These are phyloP conservation scores for Pseudomugil gertrudae DNA, from an alignment of 2,797 vertebrate species.

Conservation along the genomic window DNA sequence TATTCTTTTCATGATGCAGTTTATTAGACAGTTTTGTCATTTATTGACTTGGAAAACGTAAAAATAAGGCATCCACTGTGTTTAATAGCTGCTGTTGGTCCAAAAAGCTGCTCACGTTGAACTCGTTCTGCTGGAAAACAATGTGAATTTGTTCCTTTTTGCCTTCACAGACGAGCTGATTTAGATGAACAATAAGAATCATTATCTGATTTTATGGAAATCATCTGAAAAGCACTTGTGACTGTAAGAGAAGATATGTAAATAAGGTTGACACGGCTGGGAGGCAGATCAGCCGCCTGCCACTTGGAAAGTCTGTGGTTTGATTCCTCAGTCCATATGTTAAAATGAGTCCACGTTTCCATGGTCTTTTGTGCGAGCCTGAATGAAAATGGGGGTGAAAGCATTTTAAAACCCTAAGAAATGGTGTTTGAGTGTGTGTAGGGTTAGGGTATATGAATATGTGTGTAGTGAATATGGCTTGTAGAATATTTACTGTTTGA, in stretches of 20 bases:
- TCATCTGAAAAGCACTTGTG: not conserved
- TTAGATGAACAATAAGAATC: not conserved
- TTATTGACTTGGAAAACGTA: too few species aligned
- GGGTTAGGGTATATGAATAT: too few species aligned
- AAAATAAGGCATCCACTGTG: not conserved
- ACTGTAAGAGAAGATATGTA: not conserved
- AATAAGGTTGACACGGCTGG: not conserved
- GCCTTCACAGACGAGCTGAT: not conserved
- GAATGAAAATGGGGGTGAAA: not conserved
- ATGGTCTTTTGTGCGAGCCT: not conserved
- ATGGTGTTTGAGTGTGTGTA: not conserved
- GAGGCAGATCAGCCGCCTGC: not conserved
- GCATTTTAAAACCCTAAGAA: not conserved
- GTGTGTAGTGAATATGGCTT: too few species aligned
- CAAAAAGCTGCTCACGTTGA: not conserved
- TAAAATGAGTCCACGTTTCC: not conserved
- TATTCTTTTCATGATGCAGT: not conserved
- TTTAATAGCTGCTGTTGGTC: not conserved
- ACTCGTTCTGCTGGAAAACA: not conserved
- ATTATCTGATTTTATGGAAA: not conserved
- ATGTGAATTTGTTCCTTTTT: not conserved
- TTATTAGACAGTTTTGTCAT: too few species aligned
- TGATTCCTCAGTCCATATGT: not conserved
- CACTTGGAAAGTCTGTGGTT: not conserved
- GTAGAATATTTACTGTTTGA: not conserved